Evolutionary conservation across 2,888 invertebrate species (phyloP), one percentile per base, ranked within the genome.

Genomic region (Pterostichus niger): DNA sequence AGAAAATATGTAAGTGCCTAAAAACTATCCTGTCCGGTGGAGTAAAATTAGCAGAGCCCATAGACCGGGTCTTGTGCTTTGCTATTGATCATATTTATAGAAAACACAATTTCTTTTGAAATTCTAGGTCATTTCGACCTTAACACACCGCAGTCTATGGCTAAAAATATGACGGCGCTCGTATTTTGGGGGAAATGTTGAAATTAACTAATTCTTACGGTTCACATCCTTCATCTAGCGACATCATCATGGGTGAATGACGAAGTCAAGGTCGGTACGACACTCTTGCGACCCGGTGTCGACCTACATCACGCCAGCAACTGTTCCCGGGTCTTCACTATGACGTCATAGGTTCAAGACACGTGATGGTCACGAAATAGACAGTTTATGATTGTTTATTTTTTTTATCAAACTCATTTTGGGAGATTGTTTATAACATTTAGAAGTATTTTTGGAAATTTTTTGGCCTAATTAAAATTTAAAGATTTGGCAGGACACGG

Each of bases 31-130:
- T 56, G 56, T 56, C 9, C 9, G 13, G 7, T 56, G 13, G 7
- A 77, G 31, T 77, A 77, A 77, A 77, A 56, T 77, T 77, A 77
- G 56, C 77, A 54, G n/a, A 75, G 49, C 49, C 49, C 49, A 17
- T 56, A 56, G 56, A 73, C 73, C 73, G 73, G 73, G 73, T 35
- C 73, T 46, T 46, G 73, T 46, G 35, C 56, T 79, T 44, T 54
- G 79, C 81, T 71, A 81, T 81, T 81, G 81, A 81, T 56, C 15
- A 73, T 81, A 81, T 81, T 81, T 73, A 81, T 81, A 81, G 81
- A 81, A 73, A 81, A 79, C 40, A 79, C 24, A 61, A 73, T 73
- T 81, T 81, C 81, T 81, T 78, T 81, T 73, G 35, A 56, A 73
- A 73, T 73, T 81, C 81, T 81, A 81, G 81, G 81, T 79, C 79